A percentile compares a stretch with the other conserved stretches of the same genome.
phyloP scores from a whole-genome alignment of 2,797 vertebrate genomes.

The Catostomus latipinnis region DNA sequence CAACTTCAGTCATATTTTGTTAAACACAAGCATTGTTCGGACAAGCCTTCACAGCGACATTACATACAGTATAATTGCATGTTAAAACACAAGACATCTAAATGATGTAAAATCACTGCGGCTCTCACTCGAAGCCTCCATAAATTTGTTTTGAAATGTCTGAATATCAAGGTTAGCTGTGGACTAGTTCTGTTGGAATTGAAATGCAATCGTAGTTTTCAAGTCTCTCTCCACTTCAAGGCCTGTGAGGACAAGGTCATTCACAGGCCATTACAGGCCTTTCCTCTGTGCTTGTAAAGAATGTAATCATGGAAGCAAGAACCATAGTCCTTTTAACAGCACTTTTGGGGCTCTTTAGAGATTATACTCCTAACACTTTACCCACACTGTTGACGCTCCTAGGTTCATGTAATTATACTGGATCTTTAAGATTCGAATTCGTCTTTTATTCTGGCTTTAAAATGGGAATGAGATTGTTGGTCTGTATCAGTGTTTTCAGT shows the following conservation, averaged over 20 bases:
- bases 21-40: background rate
- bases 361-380: constrained; percentile 26
- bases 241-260: constrained; percentile 20
- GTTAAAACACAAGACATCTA: constrained; percentile 27
- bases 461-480: background rate
- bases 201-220: constrained; percentile 11
- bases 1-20: background rate
- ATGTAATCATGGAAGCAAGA: constrained; percentile 44
- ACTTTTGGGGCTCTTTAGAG: constrained; percentile 38
- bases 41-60: constrained; percentile 9
- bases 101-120: constrained; percentile 29
- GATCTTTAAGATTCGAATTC: constrained; percentile 6
- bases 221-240: constrained; percentile 9
- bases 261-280: constrained; percentile 39
- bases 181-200: constrained; percentile 33
- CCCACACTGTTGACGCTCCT: constrained; percentile 10
- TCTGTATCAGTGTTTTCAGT: background rate
- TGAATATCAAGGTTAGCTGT: constrained; percentile 40
- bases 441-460: constrained; percentile 3
- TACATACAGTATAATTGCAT: constrained; percentile 15
- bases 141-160: constrained; percentile 29
- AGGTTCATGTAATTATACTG: constrained; percentile 25
- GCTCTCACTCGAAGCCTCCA: constrained; percentile 13
- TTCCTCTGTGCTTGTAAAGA: constrained; percentile 42
- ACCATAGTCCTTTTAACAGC: constrained; percentile 38